Conservation (phyloP, 2,113 vertebrate species). For the Chauna torquata region DNA sequence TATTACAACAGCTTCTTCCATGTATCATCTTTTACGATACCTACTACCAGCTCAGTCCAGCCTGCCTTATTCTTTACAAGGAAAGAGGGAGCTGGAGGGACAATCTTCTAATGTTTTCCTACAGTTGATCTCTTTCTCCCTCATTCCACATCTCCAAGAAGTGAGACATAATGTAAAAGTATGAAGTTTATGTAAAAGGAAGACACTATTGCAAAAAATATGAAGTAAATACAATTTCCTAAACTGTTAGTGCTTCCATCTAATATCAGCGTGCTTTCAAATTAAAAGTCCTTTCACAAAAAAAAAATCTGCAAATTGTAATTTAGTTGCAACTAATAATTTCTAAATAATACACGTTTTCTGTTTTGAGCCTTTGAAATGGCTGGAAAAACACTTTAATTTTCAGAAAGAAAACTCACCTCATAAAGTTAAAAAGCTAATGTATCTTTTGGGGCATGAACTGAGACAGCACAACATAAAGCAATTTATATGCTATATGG, state of each 20-base stretch:
- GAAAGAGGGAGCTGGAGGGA: not conserved
- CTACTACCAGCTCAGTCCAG: not conserved
- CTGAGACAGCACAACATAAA: not conserved
- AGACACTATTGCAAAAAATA: not conserved
- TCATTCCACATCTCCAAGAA: not conserved
- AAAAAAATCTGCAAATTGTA: not conserved
- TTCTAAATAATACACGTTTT: not conserved
- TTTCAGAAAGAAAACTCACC: not conserved
- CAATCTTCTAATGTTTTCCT: not conserved
- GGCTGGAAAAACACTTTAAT: not conserved
- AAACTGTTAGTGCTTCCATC: not conserved
- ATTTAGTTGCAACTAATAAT: not conserved
- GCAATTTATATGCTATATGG: not conserved
- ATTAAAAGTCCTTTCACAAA: not conserved
- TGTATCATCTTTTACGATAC: not conserved
- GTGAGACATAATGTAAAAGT: not conserved
- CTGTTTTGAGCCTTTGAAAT: not conserved
- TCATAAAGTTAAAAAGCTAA: not conserved
- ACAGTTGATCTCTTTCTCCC: not conserved
- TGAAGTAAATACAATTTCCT: not conserved
- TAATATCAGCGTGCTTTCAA: not conserved
- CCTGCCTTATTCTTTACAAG: not conserved
- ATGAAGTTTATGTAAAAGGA: not conserved
- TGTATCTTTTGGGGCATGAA: not conserved
- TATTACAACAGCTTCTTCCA: not conserved